These are phyloP conservation scores for Oscheius myriophilus DNA, from an alignment of 2,888 invertebrate species.

Conservation along the genomic window DNA sequence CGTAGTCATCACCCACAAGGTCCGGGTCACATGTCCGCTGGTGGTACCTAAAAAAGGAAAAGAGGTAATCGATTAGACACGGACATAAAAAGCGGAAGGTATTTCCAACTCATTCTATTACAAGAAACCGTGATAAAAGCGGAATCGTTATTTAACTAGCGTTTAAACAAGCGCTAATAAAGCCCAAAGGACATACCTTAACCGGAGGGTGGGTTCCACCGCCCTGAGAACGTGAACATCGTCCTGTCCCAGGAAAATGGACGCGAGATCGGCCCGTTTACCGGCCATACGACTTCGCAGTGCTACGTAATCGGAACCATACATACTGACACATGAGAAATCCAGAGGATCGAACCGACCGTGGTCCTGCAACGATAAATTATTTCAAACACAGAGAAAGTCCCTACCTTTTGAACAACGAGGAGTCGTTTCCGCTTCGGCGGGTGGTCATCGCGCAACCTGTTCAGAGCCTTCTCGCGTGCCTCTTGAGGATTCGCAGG, in stretches of 20 bases:
- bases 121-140: too few relatives aligned
- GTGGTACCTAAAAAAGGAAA: slow-evolving; percentile 52
- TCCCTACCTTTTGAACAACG: slow-evolving; percentile 54
- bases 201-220: slow-evolving; percentile 64
- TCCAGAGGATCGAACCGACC: slow-evolving; percentile 84
- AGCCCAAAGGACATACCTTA: slow-evolving; percentile 49
- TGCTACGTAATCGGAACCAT: slow-evolving; percentile 80
- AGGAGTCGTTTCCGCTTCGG: slow-evolving; percentile 51
- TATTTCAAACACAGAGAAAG: neutral
- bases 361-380: slow-evolving; percentile 74
- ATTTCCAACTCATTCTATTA: slow-evolving; percentile 4
- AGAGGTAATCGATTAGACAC: too few relatives aligned
- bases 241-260: slow-evolving; percentile 61
- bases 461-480: slow-evolving; percentile 47
- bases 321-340: slow-evolving; percentile 82
- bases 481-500: slow-evolving; percentile 31
- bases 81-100: too few relatives aligned
- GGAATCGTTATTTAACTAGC: too few relatives aligned
- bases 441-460: slow-evolving; percentile 50
- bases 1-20: slow-evolving; percentile 55
- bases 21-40: slow-evolving; percentile 55
- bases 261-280: slow-evolving; percentile 55
- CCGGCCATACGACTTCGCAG: slow-evolving; percentile 45
- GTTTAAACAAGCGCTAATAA: neutral
- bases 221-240: slow-evolving; percentile 65